Evolutionary conservation across 2,113 vertebrate genomes (phyloP).

Genomic region (Gopherus flavomarginatus): DNA sequence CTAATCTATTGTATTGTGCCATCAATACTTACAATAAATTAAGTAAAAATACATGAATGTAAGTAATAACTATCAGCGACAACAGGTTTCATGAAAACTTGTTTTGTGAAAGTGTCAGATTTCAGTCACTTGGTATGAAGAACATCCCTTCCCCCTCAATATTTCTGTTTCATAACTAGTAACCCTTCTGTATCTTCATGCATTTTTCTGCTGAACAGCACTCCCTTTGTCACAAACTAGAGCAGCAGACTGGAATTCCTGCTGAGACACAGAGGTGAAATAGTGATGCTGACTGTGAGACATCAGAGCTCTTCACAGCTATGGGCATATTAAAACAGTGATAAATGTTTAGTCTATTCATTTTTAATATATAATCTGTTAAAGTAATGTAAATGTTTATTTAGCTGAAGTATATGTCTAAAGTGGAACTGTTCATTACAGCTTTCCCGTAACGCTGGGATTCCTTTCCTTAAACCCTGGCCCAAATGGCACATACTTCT

Average conservation of each 20-base stretch:
- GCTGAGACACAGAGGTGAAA: neutral
- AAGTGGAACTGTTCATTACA: neutral
- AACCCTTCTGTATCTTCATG: neutral
- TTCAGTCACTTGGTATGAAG: neutral
- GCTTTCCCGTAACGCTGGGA: neutral
- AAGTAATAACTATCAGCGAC: neutral
- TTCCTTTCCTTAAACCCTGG: neutral
- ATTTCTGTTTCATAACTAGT: neutral
- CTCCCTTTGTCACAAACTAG: neutral
- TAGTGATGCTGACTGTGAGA: neutral
- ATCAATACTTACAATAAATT: neutral
- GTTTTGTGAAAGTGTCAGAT: neutral
- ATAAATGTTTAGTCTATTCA: neutral
- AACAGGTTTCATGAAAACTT: neutral
- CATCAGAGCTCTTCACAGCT: neutral
- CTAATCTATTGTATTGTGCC: neutral
- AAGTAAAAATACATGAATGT: neutral
- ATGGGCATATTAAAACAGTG: neutral
- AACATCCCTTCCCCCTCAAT: neutral
- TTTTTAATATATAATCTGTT: neutral
- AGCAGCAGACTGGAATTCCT: neutral
- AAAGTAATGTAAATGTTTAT: neutral
- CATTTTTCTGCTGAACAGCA: neutral
- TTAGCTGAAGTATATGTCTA: neutral
- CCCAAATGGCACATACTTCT: neutral